A percentile compares a stretch with the other conserved stretches of the same genome.
Conservation (phyloP, 2,888 invertebrate species). For the Onthophagus sagittarius region DNA sequence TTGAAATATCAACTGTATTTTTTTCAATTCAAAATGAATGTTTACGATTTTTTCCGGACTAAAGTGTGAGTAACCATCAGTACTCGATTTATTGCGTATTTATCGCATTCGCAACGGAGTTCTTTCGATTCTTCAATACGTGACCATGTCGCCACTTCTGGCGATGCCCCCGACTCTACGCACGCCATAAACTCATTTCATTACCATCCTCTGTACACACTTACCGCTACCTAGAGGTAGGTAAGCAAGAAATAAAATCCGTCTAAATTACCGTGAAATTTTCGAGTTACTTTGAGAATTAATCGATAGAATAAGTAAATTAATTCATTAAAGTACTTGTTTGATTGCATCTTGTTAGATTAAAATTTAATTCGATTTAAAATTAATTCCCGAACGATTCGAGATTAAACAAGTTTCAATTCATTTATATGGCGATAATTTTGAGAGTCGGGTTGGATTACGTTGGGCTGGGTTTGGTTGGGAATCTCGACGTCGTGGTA, state of each 20-base stretch:
- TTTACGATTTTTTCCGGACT: too few species aligned
- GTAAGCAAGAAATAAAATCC: neutral
- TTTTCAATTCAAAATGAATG: too few species aligned
- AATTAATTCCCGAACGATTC: neutral
- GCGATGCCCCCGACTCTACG: neutral
- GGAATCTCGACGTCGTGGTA: too few species aligned
- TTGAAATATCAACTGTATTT: too few species aligned
- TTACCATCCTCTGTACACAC: neutral
- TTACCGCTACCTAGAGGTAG: neutral
- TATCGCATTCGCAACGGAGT: neutral
- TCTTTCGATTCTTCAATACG: neutral
- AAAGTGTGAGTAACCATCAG: too few species aligned
- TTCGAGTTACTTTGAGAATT: too few species aligned
- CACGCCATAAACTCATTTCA: neutral
- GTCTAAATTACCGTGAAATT: neutral
- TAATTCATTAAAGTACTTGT: too few species aligned
- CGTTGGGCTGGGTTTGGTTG: neutral
- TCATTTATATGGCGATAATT: neutral
- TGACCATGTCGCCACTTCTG: neutral
- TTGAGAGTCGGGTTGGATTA: neutral
- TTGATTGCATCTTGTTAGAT: neutral
- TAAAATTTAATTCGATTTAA: neutral
- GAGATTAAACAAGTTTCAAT: neutral
- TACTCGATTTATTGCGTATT: neutral
- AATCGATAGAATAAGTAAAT: too few species aligned